phyloP scores from a whole-genome alignment of 2,797 vertebrate species.

The Muraenolepis orangiensis region DNA sequence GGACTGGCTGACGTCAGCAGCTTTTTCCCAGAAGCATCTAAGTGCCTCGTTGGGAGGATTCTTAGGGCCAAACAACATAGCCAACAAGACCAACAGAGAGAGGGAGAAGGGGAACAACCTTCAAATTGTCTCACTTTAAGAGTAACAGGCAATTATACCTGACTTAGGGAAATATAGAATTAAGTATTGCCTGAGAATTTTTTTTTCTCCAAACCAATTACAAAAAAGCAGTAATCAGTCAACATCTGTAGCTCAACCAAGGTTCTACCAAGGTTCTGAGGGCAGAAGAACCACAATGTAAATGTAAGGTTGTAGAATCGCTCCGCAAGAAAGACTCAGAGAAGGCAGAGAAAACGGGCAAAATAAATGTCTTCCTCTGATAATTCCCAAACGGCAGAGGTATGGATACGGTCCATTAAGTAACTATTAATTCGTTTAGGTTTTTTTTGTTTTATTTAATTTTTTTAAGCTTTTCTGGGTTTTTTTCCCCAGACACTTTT shows the following conservation, averaged over 20 bases:
- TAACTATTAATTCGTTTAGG: background rate
- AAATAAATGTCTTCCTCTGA: too few relatives aligned
- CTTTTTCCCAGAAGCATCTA: constrained; percentile 62
- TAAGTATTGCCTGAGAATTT: background rate
- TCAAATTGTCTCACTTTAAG: background rate
- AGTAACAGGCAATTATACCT: background rate
- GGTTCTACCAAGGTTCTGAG: background rate
- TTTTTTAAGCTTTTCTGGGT: background rate
- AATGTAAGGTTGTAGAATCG: background rate
- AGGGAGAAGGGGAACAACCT: background rate
- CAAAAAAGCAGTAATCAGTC: background rate
- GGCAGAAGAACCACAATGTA: background rate
- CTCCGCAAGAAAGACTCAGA: background rate
- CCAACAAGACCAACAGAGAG: constrained; percentile 28
- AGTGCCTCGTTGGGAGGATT: constrained; percentile 49
- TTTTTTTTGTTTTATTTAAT: too few relatives aligned
- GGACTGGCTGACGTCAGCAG: constrained; percentile 67
- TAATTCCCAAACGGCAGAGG: too few relatives aligned
- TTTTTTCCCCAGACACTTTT: constrained; percentile 28
- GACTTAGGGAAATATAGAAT: background rate
- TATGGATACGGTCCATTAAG: too few relatives aligned
- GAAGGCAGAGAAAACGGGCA: too few relatives aligned
- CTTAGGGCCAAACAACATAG: constrained; percentile 33
- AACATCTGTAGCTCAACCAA: background rate
- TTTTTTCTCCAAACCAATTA: background rate